phyloP scores from a whole-genome alignment of 2,113 vertebrate genomes.

The Ariopsis seemanni region DNA sequence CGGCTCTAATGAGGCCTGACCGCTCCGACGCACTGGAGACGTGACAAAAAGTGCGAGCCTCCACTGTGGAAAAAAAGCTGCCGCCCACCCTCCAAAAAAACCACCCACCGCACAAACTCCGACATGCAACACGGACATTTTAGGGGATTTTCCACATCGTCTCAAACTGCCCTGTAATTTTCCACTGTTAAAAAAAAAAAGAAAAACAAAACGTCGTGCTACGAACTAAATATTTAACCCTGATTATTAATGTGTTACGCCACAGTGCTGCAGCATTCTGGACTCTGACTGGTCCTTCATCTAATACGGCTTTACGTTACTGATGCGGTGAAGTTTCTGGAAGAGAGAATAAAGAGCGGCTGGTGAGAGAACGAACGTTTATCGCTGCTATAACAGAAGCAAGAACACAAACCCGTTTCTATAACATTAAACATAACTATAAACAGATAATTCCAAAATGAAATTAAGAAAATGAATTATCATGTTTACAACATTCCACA shows the following conservation, averaged over 20 bases:
- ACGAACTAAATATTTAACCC: neutral
- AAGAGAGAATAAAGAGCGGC: neutral
- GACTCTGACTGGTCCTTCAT: neutral
- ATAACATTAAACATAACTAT: no score
- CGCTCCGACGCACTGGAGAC: neutral
- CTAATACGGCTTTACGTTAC: neutral
- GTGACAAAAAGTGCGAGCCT: neutral
- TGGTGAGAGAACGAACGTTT: no score
- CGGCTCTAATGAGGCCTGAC: slow-evolving; percentile 33
- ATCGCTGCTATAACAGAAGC: no score
- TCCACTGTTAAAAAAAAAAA: neutral
- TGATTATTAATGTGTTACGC: neutral
- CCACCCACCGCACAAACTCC: neutral
- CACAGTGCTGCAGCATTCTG: neutral
- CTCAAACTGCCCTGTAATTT: neutral
- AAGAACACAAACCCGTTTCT: no score
- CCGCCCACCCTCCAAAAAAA: neutral
- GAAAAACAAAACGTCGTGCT: no score
- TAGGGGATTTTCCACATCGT: neutral
- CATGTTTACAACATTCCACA: no score
- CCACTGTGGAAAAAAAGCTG: neutral
- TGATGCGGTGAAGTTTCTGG: neutral
- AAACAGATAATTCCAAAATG: no score
- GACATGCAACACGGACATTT: neutral
- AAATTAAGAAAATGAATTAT: no score